These are phyloP conservation scores for Ariolimax columbianus DNA, from an alignment of 2,888 invertebrate genomes.

Conservation along the genomic window DNA sequence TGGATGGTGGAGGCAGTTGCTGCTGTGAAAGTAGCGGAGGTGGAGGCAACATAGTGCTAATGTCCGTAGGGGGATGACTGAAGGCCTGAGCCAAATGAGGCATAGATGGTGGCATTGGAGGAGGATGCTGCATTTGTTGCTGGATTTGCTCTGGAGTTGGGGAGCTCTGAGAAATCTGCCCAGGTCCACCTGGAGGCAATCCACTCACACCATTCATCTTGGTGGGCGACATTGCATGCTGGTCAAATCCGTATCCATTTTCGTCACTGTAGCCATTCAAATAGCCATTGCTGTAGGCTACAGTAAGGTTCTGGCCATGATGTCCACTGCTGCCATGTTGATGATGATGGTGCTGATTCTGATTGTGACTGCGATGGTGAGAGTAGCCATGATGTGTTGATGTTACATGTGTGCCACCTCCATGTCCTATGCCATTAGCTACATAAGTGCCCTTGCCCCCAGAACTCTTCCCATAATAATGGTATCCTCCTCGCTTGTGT, in stretches of 20 bases:
- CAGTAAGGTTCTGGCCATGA: constrained; percentile 17
- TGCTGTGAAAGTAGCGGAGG: constrained; percentile 42
- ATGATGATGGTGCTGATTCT: constrained; percentile 44
- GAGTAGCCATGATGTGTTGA: constrained; percentile 34
- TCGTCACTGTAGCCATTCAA: constrained; percentile 48
- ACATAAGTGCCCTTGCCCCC: constrained; percentile 43
- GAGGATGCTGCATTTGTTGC: constrained; percentile 52
- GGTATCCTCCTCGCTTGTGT: constrained; percentile 48
- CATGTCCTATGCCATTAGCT: constrained; percentile 32
- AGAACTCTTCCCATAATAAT: constrained; percentile 48
- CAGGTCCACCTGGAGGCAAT: constrained; percentile 31
- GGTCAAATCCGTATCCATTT: constrained; percentile 46
- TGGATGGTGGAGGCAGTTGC: background rate
- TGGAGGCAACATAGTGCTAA: constrained; percentile 29
- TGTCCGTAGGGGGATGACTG: constrained; percentile 33
- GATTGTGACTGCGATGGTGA: constrained; percentile 42
- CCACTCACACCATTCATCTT: constrained; percentile 42
- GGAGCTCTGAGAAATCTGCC: constrained; percentile 45
- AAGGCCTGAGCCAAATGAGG: constrained; percentile 44
- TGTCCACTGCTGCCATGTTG: constrained; percentile 28
- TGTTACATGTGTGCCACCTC: constrained; percentile 13
- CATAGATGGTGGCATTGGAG: constrained; percentile 43
- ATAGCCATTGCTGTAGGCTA: constrained; percentile 48
- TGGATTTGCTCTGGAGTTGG: constrained; percentile 52
- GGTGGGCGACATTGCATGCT: constrained; percentile 43